These are phyloP conservation scores for Lacanobia wlatinum DNA, from an alignment of 2,888 invertebrate species.

Conservation along the genomic window DNA sequence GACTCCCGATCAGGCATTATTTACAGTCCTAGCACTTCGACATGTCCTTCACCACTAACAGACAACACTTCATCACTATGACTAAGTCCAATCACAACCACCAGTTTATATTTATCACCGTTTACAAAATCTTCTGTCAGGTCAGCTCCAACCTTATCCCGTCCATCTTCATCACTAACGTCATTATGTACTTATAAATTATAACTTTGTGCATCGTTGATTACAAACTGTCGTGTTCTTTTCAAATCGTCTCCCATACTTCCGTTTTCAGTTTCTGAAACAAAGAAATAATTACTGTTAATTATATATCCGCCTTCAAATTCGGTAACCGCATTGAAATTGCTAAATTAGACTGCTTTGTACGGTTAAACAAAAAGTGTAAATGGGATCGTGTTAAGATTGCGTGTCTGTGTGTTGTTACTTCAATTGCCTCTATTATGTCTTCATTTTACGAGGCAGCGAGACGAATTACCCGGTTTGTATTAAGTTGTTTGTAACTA, in stretches of 20 bases:
- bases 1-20: constrained; percentile 90
- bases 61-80: constrained; percentile 67
- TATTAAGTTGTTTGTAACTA: constrained; percentile 62
- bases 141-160: constrained; percentile 84
- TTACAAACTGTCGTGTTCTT: constrained; percentile 59
- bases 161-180: constrained; percentile 77
- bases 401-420: constrained; percentile 73
- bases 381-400: constrained; percentile 75
- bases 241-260: constrained; percentile 62
- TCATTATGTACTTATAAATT: constrained; percentile 74
- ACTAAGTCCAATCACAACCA: constrained; percentile 64
- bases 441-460: constrained; percentile 80
- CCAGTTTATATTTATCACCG: constrained; percentile 49
- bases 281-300: constrained; percentile 77
- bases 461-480: constrained; percentile 66
- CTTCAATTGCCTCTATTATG: constrained; percentile 79
- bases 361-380: constrained; percentile 71
- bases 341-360: constrained; percentile 72
- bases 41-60: constrained; percentile 70
- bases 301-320: constrained; percentile 68
- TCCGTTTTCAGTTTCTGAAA: constrained; percentile 80
- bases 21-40: constrained; percentile 79
- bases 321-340: constrained; percentile 76
- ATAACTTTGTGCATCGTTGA: constrained; percentile 70
- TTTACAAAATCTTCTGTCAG: constrained; percentile 74